Conservation (phyloP, 1,140 invertebrate genomes). For the Delia radicum region DNA sequence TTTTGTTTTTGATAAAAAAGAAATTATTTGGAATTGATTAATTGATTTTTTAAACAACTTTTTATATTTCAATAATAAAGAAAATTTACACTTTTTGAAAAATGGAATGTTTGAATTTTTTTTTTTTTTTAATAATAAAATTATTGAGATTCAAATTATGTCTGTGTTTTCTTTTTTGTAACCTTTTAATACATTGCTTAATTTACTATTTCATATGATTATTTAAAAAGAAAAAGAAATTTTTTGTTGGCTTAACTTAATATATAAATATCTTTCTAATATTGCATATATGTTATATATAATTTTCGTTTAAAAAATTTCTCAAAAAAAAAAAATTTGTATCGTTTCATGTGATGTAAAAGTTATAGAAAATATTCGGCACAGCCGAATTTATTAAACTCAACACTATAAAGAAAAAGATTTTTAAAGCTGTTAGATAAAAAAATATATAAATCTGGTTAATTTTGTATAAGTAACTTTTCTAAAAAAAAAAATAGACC, state of each 20-base stretch:
- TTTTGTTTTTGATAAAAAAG: too few species aligned
- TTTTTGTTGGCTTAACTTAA: neutral
- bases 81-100: too few species aligned
- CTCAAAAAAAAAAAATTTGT: neutral
- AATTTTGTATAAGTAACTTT: too few species aligned
- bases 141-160: too few species aligned
- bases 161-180: too few species aligned
- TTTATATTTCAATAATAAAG: too few species aligned
- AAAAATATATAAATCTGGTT: too few species aligned
- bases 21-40: too few species aligned
- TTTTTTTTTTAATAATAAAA: too few species aligned
- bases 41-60: too few species aligned
- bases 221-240: neutral
- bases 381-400: neutral
- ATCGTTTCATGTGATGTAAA: neutral
- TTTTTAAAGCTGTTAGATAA: neutral
- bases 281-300: neutral
- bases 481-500: too few species aligned
- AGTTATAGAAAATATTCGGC: neutral
- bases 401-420: neutral
- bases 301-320: neutral
- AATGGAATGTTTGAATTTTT: too few species aligned
- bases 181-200: neutral
- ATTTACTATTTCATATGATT: neutral
- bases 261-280: neutral